These are phyloP conservation scores for Eristalis intricaria DNA, from an alignment of 2,888 invertebrate species.

Conservation along the genomic window DNA sequence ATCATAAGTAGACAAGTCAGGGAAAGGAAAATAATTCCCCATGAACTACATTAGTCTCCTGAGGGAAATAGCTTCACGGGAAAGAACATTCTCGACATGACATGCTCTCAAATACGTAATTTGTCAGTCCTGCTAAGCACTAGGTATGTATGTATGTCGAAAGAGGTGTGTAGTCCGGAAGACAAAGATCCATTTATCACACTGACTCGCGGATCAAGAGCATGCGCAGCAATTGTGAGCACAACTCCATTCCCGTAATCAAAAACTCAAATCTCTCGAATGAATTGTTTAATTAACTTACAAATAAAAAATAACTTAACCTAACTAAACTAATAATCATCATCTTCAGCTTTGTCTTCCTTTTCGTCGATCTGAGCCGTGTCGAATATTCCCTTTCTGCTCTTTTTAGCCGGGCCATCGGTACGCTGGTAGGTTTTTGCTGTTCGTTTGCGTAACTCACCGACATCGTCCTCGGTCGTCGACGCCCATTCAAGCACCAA, in stretches of 20 bases:
- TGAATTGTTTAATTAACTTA: constrained; percentile 55
- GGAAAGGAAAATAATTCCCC: too few relatives aligned
- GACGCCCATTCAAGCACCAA: constrained; percentile 95
- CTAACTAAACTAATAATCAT: constrained; percentile 72
- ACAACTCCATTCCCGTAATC: not conserved
- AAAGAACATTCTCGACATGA: too few relatives aligned
- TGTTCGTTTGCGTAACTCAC: constrained; percentile 91
- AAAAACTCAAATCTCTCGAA: not conserved
- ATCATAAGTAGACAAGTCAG: too few relatives aligned
- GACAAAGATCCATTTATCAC: too few relatives aligned
- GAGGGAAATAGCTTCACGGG: too few relatives aligned
- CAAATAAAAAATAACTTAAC: constrained; percentile 58
- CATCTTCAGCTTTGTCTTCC: constrained; percentile 67
- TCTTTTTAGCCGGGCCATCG: constrained; percentile 79
- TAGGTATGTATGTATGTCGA: too few relatives aligned
- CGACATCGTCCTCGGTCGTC: constrained; percentile 88
- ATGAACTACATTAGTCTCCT: too few relatives aligned
- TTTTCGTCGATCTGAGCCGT: constrained; percentile 71
- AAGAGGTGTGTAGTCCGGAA: too few relatives aligned
- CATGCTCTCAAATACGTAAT: too few relatives aligned
- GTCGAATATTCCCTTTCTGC: constrained; percentile 82
- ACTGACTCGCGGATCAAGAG: too few relatives aligned
- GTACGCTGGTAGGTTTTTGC: constrained; percentile 85
- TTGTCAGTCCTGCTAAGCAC: too few relatives aligned
- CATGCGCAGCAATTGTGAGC: too few relatives aligned